Conservation (phyloP, 2,888 invertebrate genomes). For the Cerastoderma edule region DNA sequence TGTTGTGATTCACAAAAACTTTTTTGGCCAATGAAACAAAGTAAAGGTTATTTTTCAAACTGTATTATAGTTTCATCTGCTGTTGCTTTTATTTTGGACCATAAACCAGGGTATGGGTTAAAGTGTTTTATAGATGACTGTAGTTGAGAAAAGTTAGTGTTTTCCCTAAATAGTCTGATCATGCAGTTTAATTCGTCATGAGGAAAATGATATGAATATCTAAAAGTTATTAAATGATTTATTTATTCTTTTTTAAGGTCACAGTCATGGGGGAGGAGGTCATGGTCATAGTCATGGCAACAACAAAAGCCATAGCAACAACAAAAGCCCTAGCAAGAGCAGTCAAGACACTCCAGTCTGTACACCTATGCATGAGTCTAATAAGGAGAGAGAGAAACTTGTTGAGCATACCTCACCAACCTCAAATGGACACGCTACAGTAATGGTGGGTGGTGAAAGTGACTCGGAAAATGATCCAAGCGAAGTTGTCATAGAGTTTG, state of each 20-base stretch:
- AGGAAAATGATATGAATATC: no score
- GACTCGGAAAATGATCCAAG: conserved; percentile 33
- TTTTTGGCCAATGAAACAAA: no score
- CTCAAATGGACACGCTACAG: neutral
- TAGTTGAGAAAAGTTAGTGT: no score
- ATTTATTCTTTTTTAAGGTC: conserved; percentile 35
- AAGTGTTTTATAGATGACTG: no score
- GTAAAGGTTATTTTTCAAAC: no score
- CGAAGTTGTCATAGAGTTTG: conserved; percentile 52
- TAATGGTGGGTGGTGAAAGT: conserved; percentile 3
- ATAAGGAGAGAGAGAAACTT: conserved; percentile 47
- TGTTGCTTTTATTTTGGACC: no score
- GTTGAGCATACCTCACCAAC: conserved; percentile 18
- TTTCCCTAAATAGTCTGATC: no score
- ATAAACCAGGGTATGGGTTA: no score
- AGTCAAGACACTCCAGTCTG: conserved; percentile 15
- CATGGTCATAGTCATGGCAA: conserved; percentile 71
- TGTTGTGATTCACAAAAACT: no score
- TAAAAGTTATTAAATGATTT: no score
- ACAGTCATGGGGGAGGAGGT: conserved; percentile 64
- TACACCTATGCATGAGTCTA: conserved; percentile 1
- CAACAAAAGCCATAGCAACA: conserved; percentile 46
- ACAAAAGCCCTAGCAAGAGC: conserved; percentile 20
- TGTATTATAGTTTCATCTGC: no score
- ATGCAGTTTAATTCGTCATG: no score